Evolutionary conservation across 2,113 vertebrate species (phyloP).

Genomic region (Hemiprocne comata): DNA sequence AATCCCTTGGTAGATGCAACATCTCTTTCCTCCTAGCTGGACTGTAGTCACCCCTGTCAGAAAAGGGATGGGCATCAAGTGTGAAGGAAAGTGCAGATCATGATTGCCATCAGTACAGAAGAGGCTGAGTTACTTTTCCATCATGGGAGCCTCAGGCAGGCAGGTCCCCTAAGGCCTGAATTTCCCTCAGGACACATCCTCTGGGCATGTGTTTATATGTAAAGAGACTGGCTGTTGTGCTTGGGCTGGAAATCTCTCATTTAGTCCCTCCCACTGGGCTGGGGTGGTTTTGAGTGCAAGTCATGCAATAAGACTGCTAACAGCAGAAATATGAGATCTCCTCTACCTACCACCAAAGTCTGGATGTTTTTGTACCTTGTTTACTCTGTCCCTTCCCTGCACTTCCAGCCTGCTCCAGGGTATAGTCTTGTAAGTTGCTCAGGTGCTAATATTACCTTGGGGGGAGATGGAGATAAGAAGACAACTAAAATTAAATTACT

Average conservation of each 20-base stretch:
- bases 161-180: not conserved
- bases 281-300: not conserved
- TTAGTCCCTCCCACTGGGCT: not conserved
- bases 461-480: not conserved
- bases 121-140: not conserved
- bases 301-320: not conserved
- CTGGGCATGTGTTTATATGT: not conserved
- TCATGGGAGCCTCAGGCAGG: not conserved
- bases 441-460: not conserved
- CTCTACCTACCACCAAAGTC: not conserved
- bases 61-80: not conserved
- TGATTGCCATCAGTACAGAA: not conserved
- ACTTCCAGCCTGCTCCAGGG: not conserved
- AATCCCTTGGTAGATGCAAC: not conserved
- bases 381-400: not conserved
- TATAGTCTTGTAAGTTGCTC: not conserved
- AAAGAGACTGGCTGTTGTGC: not conserved
- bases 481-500: not conserved
- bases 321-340: not conserved
- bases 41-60: not conserved
- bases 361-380: not conserved
- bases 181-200: not conserved
- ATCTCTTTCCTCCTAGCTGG: not conserved
- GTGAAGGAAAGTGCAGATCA: not conserved
- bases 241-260: not conserved